A percentile compares a stretch with the other conserved stretches of the same genome.
Evolutionary conservation across 1,140 invertebrate species (phyloP).

Genomic region (Oncopodura yosiiana): DNA sequence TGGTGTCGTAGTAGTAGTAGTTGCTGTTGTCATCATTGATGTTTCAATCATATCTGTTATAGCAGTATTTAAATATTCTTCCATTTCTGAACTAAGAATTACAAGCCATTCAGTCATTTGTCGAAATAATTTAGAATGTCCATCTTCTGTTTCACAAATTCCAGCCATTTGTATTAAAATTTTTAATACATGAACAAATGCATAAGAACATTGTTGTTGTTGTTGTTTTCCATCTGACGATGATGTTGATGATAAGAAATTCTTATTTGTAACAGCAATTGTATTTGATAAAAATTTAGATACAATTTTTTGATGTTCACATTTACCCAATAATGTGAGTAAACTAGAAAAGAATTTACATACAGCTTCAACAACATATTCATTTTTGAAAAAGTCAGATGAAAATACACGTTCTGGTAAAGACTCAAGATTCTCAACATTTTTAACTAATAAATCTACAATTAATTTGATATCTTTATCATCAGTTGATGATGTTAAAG

Average conservation of each 20-base stretch:
- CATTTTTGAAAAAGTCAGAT: conserved; percentile 19
- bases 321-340: conserved; percentile 5
- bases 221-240: background rate
- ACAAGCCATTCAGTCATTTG: conserved; percentile 32
- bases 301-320: conserved; percentile 7
- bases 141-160: conserved; percentile 17
- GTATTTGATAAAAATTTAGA: background rate
- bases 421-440: conserved; percentile 17
- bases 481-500: too few species aligned
- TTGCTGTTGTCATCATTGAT: background rate
- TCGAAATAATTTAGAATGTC: conserved; percentile 25
- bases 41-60: background rate
- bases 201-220: background rate
- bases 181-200: conserved; percentile 19
- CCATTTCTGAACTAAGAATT: conserved; percentile 16
- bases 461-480: background rate
- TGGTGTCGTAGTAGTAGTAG: background rate
- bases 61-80: conserved; percentile 7
- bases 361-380: conserved; percentile 8
- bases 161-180: conserved; percentile 29
- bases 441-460: too few species aligned
- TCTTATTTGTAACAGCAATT: conserved; percentile 17
- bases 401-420: conserved; percentile 21
- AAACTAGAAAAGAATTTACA: conserved; percentile 20
- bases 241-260: background rate